Percentiles rank a stretch among this genome's conserved stretches.
These are phyloP conservation scores for Andricus quercusramuli DNA, from an alignment of 2,888 invertebrate genomes.

Conservation along the genomic window DNA sequence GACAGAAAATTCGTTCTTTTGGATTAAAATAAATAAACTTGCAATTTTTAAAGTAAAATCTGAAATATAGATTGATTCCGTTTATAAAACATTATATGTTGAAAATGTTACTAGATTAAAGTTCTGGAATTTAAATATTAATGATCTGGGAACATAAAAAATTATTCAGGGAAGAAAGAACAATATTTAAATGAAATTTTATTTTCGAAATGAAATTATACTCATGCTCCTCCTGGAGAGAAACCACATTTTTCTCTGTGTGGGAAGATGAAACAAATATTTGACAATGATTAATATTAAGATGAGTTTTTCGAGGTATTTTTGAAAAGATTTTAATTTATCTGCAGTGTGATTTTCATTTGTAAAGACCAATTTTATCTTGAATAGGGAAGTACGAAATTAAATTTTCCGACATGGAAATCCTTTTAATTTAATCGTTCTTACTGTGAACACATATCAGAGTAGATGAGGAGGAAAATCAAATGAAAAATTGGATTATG, in stretches of 20 bases:
- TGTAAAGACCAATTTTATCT: neutral
- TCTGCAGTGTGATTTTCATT: neutral
- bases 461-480: neutral
- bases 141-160: too few species aligned
- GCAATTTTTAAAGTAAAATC: too few species aligned
- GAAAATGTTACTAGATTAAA: too few species aligned
- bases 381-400: neutral
- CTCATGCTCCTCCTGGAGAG: neutral
- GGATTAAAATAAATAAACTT: too few species aligned
- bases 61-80: too few species aligned
- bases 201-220: neutral
- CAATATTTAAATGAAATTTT: neutral
- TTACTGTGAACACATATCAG: neutral
- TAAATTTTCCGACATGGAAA: neutral
- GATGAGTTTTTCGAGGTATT: neutral
- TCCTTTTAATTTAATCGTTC: conserved; percentile 3
- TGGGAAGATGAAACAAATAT: neutral
- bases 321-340: neutral
- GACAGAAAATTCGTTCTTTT: too few species aligned
- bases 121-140: too few species aligned
- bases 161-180: too few species aligned
- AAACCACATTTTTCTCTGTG: neutral
- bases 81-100: too few species aligned
- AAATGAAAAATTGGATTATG: neutral
- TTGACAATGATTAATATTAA: neutral